These are phyloP conservation scores for Calonectris borealis DNA, from an alignment of 2,113 vertebrate species.

Conservation along the genomic window DNA sequence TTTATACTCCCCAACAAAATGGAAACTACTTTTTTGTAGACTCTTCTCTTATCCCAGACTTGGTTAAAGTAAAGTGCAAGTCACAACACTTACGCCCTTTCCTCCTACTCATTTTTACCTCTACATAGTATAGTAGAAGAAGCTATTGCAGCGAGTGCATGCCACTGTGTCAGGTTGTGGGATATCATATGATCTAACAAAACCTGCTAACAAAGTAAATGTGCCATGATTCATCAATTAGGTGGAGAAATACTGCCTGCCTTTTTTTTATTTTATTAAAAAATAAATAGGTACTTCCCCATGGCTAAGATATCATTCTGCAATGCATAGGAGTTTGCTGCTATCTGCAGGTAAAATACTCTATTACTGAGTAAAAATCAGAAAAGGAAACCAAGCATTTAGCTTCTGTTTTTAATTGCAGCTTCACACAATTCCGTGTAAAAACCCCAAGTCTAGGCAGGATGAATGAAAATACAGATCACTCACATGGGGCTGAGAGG, in stretches of 20 bases:
- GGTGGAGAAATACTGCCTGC: neutral
- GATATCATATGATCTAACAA: neutral
- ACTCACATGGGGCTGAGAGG: neutral
- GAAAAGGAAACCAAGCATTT: neutral
- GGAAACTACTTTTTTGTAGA: neutral
- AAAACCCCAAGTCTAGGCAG: neutral
- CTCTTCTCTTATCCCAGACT: neutral
- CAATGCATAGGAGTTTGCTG: constrained; percentile 58
- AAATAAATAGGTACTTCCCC: neutral
- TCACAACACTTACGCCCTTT: neutral
- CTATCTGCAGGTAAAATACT: constrained; percentile 68
- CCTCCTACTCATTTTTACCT: neutral
- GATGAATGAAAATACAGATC: neutral
- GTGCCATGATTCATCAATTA: neutral
- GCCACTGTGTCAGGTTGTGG: neutral
- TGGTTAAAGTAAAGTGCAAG: neutral
- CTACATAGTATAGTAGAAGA: neutral
- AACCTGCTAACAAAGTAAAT: neutral
- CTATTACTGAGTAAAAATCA: constrained; percentile 27
- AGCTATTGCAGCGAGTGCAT: neutral
- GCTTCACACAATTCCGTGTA: neutral
- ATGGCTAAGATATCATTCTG: neutral
- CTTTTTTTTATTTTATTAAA: neutral
- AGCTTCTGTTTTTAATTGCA: neutral
- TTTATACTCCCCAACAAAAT: neutral